Percentiles rank a stretch among this genome's conserved stretches.
phyloP scores from a whole-genome alignment of 2,113 vertebrate genomes.

The Phylloscopus trochiloides region DNA sequence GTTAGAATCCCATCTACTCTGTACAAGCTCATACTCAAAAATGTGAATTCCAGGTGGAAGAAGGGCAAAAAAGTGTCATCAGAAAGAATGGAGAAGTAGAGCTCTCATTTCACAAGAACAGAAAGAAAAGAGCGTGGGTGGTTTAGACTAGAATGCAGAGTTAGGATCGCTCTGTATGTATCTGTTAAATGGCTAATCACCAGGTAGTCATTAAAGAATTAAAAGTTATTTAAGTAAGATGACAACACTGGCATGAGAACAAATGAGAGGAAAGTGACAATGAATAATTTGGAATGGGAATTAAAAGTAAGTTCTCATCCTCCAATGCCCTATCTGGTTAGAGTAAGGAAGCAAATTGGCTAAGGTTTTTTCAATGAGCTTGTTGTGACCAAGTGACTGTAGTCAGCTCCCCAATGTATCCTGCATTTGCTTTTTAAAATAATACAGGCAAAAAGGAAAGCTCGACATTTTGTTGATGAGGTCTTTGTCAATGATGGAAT shows the following conservation, averaged over 20 bases:
- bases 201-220: conserved; percentile 10
- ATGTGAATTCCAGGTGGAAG: background rate
- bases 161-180: fast-evolving
- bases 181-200: background rate
- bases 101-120: background rate
- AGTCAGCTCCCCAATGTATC: background rate
- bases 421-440: background rate
- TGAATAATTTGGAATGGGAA: background rate
- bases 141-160: background rate
- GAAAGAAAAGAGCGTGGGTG: background rate
- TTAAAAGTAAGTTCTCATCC: background rate
- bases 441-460: background rate
- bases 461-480: background rate
- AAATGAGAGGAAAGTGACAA: background rate
- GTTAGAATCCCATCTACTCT: background rate
- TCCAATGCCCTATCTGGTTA: background rate
- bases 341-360: background rate
- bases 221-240: background rate
- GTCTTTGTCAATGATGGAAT: background rate
- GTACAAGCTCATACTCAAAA: background rate
- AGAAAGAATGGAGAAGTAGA: background rate
- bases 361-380: background rate
- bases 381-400: background rate
- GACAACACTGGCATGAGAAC: background rate
- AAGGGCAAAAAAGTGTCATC: background rate